Evolutionary conservation across 30 jellyfish, hydroid and myxozoan genomes (phyloP), one percentile per base, ranked within the genome.

Genomic region (Aurelia aurita): DNA sequence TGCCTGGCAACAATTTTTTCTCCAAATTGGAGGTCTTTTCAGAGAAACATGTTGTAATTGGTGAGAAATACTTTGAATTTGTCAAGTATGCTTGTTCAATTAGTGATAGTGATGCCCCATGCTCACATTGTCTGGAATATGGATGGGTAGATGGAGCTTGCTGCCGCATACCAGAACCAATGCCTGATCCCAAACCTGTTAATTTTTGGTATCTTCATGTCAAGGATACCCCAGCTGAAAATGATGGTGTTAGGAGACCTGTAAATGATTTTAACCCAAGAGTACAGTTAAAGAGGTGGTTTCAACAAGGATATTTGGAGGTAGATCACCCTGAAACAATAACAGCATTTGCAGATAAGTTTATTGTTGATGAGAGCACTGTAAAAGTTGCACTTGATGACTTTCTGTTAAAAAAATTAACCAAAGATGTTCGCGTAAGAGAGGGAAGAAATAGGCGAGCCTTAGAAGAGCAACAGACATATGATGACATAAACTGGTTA

Each of bases 131-230:
- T 32, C 19, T 10, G 16, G 27, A 12, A 11, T 47, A 10, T 8
- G 80, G 62, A 6, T 68, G 27, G 58, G 35, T 68, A 6, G 80
- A 32, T n/a, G 25, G 68, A 22, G 64, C 58, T 7, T 68, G 80
- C 27, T 10, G 27, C 16, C 58, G 80, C 14, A 12, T 68, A 23
- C 80, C 80, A 68, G 62, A 68, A 66, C 80, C 80, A 68, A 68
- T 68, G 80, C 80, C 80, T 6, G 80, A 68, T 21, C 27, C 15
- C 62, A 47, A 10, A 47, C 16, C 59, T 47, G 13, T 16, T 8
- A 47, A 47, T n/a, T n/a, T n/a, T n/a, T n/a, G n/a, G n/a, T n/a
- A n/a, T n/a, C n/a, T n/a, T n/a, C n/a, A 47, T 47, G 59, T 47
- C 59, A 47, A 47, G 16, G 59, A 47, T 47, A 47, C 59, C 59